These are phyloP conservation scores for Microchirus variegatus DNA, from an alignment of 2,797 vertebrate genomes.

Conservation along the genomic window DNA sequence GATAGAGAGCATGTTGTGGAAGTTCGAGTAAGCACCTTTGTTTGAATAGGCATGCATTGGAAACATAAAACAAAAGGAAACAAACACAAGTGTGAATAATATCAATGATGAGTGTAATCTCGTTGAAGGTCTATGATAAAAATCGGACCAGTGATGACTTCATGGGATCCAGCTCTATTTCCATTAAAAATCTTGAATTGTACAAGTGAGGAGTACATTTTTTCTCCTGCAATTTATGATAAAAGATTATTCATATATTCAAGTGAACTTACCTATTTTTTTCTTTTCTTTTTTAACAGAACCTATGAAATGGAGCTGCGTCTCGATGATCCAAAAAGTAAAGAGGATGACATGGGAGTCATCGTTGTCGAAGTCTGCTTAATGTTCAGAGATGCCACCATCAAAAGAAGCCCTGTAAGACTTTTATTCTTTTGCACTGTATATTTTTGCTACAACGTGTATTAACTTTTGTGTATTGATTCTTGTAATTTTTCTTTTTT, in stretches of 20 bases:
- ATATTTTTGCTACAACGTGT: background rate
- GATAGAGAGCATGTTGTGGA: conserved; percentile 87
- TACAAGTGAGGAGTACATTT: conserved; percentile 83
- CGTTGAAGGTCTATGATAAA: conserved; percentile 89
- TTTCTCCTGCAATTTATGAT: background rate
- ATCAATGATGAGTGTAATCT: background rate
- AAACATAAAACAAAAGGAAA: no score
- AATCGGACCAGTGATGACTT: conserved; percentile 92
- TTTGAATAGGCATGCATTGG: background rate
- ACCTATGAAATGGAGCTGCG: conserved; percentile 84
- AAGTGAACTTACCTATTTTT: no score
- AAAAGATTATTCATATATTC: background rate
- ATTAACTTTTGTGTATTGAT: conserved; percentile 31
- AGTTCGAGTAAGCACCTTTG: conserved; percentile 80
- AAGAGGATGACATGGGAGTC: conserved; percentile 92
- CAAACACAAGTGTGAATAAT: background rate
- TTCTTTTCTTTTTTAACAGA: conserved; percentile 66
- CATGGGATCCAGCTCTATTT: conserved; percentile 89
- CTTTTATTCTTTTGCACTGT: conserved; percentile 26
- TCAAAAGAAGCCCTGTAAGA: conserved; percentile 85
- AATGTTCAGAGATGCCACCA: conserved; percentile 87
- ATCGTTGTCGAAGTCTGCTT: conserved; percentile 88
- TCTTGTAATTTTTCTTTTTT: conserved; percentile 14
- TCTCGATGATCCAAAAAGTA: conserved; percentile 90
- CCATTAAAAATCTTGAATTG: conserved; percentile 84